A percentile compares a stretch with the other conserved stretches of the same genome.
Evolutionary conservation across 1,140 invertebrate species (phyloP).

Genomic region (Leguminivora glycinivorella): DNA sequence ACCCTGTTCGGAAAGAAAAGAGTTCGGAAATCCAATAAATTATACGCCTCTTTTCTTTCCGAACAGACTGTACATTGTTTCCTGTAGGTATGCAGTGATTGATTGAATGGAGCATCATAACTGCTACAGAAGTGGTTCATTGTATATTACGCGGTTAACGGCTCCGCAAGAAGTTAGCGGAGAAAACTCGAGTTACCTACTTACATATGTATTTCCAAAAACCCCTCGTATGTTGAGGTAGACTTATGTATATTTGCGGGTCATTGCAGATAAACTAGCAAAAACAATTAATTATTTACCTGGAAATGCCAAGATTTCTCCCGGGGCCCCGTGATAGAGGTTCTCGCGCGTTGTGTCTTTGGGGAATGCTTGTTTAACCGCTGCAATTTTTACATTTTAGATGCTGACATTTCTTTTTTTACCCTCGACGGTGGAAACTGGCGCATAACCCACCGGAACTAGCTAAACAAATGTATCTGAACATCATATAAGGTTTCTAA

Average conservation of each 20-base stretch:
- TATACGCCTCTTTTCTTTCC: too few relatives aligned
- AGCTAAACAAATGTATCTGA: too few relatives aligned
- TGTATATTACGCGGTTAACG: too few relatives aligned
- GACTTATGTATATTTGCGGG: not conserved
- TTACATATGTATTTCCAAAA: not conserved
- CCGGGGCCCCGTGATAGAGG: conserved; percentile 11
- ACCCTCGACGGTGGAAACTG: not conserved
- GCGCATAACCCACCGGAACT: too few relatives aligned
- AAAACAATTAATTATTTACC: conserved; percentile 23
- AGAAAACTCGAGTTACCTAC: not conserved
- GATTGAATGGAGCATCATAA: not conserved
- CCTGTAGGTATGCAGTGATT: too few relatives aligned
- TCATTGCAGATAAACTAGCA: not conserved
- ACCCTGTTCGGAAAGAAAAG: too few relatives aligned
- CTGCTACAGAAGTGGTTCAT: too few relatives aligned
- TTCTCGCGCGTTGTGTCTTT: not conserved
- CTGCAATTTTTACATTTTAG: conserved; percentile 1
- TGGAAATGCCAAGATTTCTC: conserved; percentile 24
- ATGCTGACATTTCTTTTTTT: not conserved
- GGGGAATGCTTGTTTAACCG: conserved; percentile 10
- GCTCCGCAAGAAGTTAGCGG: not conserved
- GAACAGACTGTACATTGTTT: too few relatives aligned
- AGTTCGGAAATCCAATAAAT: too few relatives aligned
- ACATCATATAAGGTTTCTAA: too few relatives aligned
- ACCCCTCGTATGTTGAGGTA: not conserved